A percentile compares a stretch with the other conserved stretches of the same genome.
Conservation (phyloP, 2,113 vertebrate genomes). For the Cynoglossus semilaevis region DNA sequence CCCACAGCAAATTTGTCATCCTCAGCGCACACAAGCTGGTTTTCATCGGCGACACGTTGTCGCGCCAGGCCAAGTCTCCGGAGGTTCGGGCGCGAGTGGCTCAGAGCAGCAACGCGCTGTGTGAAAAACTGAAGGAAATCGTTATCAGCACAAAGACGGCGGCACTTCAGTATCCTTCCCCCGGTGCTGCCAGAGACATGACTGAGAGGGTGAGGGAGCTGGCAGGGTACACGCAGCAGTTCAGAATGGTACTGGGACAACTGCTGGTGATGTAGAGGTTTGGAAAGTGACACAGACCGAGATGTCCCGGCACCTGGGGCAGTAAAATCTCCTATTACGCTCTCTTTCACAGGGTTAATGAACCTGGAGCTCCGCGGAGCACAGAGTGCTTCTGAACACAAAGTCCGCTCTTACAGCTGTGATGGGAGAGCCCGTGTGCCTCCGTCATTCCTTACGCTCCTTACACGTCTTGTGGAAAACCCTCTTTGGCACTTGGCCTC, state of each 20-base stretch:
- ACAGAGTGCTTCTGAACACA: slow-evolving; percentile 1
- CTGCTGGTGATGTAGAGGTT: slow-evolving; percentile 77
- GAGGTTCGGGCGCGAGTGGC: slow-evolving; percentile 87
- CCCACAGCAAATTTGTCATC: slow-evolving; percentile 98
- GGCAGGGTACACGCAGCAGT: slow-evolving; percentile 89
- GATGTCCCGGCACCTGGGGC: slow-evolving; percentile 6
- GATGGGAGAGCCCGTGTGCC: slow-evolving; percentile 4
- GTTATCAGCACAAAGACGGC: slow-evolving; percentile 93
- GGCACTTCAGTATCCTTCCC: slow-evolving; percentile 89
- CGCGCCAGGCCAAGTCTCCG: slow-evolving; percentile 89
- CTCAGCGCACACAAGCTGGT: slow-evolving; percentile 97
- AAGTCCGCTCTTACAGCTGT: slow-evolving; percentile 5
- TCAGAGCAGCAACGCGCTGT: slow-evolving; percentile 93
- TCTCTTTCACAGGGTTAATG: not conserved
- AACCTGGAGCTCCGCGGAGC: slow-evolving; percentile 5
- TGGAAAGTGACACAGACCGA: slow-evolving; percentile 16
- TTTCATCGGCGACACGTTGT: slow-evolving; percentile 95
- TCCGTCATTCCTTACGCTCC: not conserved
- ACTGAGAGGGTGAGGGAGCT: slow-evolving; percentile 90
- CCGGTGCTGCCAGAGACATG: slow-evolving; percentile 87
- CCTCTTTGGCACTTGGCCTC: not conserved
- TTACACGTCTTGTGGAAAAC: slow-evolving; percentile 14
- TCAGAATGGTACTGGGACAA: slow-evolving; percentile 89
- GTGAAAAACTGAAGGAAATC: slow-evolving; percentile 93
- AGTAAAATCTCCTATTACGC: not conserved